phyloP scores from a whole-genome alignment of 2,113 vertebrate genomes.

The Marmota flaviventris region DNA sequence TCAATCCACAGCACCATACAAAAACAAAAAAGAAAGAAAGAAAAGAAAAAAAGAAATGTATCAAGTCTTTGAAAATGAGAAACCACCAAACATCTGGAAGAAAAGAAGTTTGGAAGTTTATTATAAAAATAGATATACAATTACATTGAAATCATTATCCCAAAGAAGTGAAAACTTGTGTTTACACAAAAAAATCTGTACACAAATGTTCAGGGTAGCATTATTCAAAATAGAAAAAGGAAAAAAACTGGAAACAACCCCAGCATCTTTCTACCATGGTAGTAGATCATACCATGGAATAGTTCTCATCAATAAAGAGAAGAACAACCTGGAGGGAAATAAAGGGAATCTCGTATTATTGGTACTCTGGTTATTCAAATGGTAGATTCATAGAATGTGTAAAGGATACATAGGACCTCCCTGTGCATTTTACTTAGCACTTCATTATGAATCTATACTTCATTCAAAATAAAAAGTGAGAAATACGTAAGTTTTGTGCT shows the following conservation, averaged over 20 bases:
- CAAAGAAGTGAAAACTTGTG: not conserved
- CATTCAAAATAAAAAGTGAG: not conserved
- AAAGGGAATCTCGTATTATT: no score
- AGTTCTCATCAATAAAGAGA: not conserved
- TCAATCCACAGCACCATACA: no score
- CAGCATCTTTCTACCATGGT: no score
- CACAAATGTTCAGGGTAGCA: not conserved
- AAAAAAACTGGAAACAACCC: not conserved
- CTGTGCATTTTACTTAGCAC: not conserved
- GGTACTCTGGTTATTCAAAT: not conserved
- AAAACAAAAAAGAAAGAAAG: no score
- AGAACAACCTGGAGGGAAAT: not conserved
- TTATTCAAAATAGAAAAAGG: not conserved
- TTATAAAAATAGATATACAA: not conserved
- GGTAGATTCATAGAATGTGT: not conserved
- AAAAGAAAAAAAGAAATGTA: no score
- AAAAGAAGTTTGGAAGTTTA: not conserved
- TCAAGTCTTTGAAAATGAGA: not conserved
- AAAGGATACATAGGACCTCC: not conserved
- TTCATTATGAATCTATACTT: not conserved
- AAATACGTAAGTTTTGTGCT: not conserved
- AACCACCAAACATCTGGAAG: not conserved
- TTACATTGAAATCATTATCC: not conserved
- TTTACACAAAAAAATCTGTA: not conserved
- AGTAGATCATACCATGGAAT: no score